Evolutionary conservation across 2,888 invertebrate species (phyloP).

Genomic region (Ephialtes manifestator): DNA sequence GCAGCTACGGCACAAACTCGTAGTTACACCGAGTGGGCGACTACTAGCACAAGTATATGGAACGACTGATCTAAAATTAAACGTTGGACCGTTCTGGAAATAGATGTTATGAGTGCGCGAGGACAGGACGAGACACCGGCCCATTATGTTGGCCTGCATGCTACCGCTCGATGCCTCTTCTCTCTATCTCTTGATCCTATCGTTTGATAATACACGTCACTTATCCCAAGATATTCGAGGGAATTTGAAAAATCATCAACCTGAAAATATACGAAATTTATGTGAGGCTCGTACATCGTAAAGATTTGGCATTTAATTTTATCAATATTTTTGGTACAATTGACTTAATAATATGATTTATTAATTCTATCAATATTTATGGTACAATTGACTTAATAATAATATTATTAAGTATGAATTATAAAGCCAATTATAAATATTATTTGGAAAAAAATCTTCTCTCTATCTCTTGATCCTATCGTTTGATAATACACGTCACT

Average conservation of each 20-base stretch:
- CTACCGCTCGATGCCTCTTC: neutral
- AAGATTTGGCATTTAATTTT: too few relatives aligned
- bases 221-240: neutral
- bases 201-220: slow-evolving; percentile 21
- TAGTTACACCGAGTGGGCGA: slow-evolving; percentile 77
- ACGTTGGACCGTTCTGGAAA: slow-evolving; percentile 85
- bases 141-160: slow-evolving; percentile 76
- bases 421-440: too few relatives aligned
- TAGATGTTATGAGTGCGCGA: slow-evolving; percentile 86
- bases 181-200: slow-evolving; percentile 17
- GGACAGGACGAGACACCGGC: slow-evolving; percentile 85
- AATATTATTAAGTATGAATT: too few relatives aligned
- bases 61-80: slow-evolving; percentile 85
- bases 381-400: too few relatives aligned
- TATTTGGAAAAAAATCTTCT: neutral
- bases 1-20: slow-evolving; percentile 4
- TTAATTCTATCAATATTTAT: too few relatives aligned
- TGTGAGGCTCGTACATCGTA: too few relatives aligned
- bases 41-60: slow-evolving; percentile 83
- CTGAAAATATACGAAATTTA: neutral
- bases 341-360: too few relatives aligned
- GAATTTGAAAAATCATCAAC: neutral
- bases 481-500: slow-evolving; percentile 17
- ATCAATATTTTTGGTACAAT: too few relatives aligned
- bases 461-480: slow-evolving; percentile 18